These are phyloP conservation scores for Lysandra bellargus DNA, from an alignment of 2,888 invertebrate species.

Conservation along the genomic window DNA sequence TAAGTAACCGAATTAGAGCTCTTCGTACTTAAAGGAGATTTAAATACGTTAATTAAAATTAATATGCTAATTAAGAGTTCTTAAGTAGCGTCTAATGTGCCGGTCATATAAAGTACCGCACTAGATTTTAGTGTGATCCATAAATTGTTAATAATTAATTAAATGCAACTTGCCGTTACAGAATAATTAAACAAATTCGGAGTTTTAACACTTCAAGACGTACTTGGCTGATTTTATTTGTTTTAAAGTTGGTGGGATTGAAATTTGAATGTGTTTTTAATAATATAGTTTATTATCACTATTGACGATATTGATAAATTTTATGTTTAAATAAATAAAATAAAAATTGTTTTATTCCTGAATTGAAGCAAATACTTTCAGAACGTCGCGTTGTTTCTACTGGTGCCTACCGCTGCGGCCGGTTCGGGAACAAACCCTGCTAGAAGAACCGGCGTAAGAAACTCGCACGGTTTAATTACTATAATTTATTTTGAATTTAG, in stretches of 20 bases:
- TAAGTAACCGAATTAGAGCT: conserved; percentile 16
- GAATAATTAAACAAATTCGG: not conserved
- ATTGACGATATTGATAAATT: not conserved
- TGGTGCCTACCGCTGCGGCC: too few relatives aligned
- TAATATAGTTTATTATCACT: not conserved
- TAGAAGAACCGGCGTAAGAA: too few relatives aligned
- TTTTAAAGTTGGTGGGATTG: not conserved
- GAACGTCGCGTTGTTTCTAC: too few relatives aligned
- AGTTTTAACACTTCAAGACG: not conserved
- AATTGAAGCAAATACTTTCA: too few relatives aligned
- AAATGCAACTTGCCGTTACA: not conserved
- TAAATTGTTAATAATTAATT: conserved; percentile 8
- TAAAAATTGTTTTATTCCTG: too few relatives aligned
- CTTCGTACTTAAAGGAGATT: not conserved
- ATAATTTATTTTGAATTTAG: not conserved
- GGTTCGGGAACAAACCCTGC: too few relatives aligned
- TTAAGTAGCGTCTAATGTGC: conserved; percentile 7
- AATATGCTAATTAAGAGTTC: conserved; percentile 9
- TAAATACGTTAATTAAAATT: conserved; percentile 16
- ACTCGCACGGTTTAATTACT: too few relatives aligned
- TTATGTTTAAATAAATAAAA: not conserved
- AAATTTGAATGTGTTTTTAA: too few relatives aligned
- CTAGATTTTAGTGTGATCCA: conserved; percentile 3
- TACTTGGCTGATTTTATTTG: not conserved
- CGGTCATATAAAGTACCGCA: not conserved